Conservation (phyloP, 2,888 invertebrate species). For the Gnatocerus cornutus region DNA sequence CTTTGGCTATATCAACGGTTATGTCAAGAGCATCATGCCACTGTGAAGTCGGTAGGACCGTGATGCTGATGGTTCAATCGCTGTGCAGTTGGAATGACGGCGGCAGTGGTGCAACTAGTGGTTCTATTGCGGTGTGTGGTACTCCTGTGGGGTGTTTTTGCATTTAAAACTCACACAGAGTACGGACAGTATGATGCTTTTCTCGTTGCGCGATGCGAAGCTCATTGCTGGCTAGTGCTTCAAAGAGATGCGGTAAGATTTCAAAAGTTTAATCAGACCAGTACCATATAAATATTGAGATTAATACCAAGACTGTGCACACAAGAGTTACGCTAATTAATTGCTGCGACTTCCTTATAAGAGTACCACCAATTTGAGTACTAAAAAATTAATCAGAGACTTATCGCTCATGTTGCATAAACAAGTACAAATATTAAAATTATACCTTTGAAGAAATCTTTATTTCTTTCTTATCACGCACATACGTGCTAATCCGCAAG, state of each 20-base stretch:
- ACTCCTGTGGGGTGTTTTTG: constrained; percentile 61
- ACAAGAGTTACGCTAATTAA: constrained; percentile 30
- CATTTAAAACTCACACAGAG: constrained; percentile 67
- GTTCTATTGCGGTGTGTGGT: constrained; percentile 43
- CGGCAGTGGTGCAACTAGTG: constrained; percentile 52
- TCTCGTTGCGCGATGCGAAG: constrained; percentile 77
- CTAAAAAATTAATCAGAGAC: constrained; percentile 1
- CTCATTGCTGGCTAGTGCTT: constrained; percentile 72
- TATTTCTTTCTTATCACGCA: not conserved
- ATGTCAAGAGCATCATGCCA: constrained; percentile 57
- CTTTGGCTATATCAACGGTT: constrained; percentile 57
- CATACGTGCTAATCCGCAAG: not conserved
- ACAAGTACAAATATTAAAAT: not conserved
- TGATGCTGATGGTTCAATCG: constrained; percentile 40
- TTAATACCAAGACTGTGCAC: constrained; percentile 31
- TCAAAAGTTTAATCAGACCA: too few species aligned
- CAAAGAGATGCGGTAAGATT: constrained; percentile 59
- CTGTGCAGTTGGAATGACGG: constrained; percentile 52
- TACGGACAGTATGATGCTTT: constrained; percentile 73
- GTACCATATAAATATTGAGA: constrained; percentile 18
- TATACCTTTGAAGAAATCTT: not conserved
- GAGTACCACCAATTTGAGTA: not conserved
- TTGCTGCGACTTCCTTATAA: constrained; percentile 25
- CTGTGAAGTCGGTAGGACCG: constrained; percentile 53
- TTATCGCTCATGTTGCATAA: not conserved